Base-by-base conservation (phyloP, 1,140 invertebrate genomes). In the Archivesica marissinica region DNA sequence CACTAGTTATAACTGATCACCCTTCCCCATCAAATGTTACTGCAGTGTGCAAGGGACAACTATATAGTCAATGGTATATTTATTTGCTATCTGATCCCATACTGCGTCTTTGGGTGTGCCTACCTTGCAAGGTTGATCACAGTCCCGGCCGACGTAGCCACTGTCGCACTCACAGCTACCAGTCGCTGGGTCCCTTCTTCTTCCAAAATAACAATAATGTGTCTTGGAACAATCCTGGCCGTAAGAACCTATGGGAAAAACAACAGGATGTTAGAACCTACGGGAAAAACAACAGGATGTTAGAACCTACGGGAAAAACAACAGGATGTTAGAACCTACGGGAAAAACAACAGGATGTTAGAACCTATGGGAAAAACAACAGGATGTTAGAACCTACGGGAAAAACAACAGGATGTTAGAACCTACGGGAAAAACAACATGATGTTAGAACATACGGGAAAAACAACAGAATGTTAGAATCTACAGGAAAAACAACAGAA, bases 121-220 rank as follows among this genome's bases (percentile, higher is more conserved):
- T 44, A 77, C 35, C n/a, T 84, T 61, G 82, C 92, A 93, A 2
- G 85, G 84, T 13, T 52, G 52, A 38, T 85, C 77, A 87, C 90
- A 92, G n/a, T 6, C 59, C 3, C 56, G 7, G 1, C 88, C 90
- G 17, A 47, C 75, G 88, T 89, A 90, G 23, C 90, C 91, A 4
- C 75, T 39, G 30, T 77, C 44, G 84, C 91, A 92, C 0, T 75
- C 11, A 88, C 91, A 91, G 0, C 13, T 25, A n/a, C 91, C 91
- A 7, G 85, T 81, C 1, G 47, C 47, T 30, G 15, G 6, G 76
- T 87, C 50, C 81, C 91, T 91, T 79, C 96, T 96, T n/a, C 9
- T 64, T 66, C 96, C 96, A 93, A 97, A 96, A 94, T 91, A 97
- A 98, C 98, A 98, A 64, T 96, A 94, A 93, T 98, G 98, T 47